These are phyloP conservation scores for Prionailurus bengalensis DNA, from an alignment of 2,113 vertebrate species.

Conservation along the genomic window DNA sequence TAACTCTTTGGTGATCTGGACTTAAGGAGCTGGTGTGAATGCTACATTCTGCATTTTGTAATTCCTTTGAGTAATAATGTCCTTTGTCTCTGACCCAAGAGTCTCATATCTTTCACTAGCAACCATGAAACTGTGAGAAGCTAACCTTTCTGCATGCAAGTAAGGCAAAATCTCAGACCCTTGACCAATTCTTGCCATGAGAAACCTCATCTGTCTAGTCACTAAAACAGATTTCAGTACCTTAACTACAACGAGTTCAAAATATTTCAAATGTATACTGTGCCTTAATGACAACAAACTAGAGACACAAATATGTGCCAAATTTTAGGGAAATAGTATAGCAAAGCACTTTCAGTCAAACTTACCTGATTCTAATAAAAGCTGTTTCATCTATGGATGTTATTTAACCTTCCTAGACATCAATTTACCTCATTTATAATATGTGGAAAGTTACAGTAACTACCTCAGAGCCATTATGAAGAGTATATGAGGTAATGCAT, in stretches of 20 bases:
- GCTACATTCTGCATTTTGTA: neutral
- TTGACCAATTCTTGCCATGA: neutral
- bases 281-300: neutral
- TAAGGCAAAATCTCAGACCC: neutral
- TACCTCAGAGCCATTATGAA: neutral
- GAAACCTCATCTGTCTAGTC: neutral
- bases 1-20: neutral
- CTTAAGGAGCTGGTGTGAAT: neutral
- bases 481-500: conserved; percentile 19
- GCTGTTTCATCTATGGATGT: neutral
- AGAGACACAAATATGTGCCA: neutral
- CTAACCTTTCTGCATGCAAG: neutral
- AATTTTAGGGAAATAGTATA: neutral
- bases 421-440: conserved; percentile 23
- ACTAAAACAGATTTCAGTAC: neutral
- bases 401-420: neutral
- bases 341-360: neutral
- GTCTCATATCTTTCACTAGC: neutral
- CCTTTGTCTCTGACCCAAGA: neutral
- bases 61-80: neutral
- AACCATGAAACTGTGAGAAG: neutral
- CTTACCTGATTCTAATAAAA: neutral
- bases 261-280: neutral
- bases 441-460: neutral
- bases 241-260: neutral